Base-by-base conservation (phyloP, 1,140 invertebrate genomes). In the Caerostris darwini region DNA sequence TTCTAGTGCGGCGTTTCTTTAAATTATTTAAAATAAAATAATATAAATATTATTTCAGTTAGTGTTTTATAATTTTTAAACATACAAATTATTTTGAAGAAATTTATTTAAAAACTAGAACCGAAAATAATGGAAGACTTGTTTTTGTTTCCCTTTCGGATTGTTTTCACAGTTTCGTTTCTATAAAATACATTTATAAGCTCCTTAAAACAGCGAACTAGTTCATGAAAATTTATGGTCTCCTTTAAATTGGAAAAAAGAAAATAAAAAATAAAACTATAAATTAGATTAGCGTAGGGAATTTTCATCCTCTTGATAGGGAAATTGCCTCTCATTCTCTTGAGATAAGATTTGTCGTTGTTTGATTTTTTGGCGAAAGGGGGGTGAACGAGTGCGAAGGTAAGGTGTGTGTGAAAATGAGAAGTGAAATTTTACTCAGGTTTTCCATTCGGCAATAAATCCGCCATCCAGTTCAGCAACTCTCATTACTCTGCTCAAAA, bases 331-430 rank as follows among this genome's bases (percentile, higher is more conserved):
- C 53, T 50, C 34, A 10, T 0, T 53, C 12, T 50, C 12, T 12
- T 4, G 34, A 77, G 71, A 50, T 77, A 10, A 50, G 71, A 50
- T 77, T 77, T 77, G 71, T 77, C 53, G 34, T 77, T 19, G 6
- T 77, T 77, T 50, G 50, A 10, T 19, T 50, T 5, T 77, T 77
- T 53, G 71, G 71, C 12, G 71, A 77, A 10, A 77, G 71, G 71
- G 83, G 56, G 83, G 57, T 58, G 50, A 85, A 56, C 3, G 56
- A 85, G 83, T 56, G 83, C 83, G 83, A 59, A 85, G 83, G 17
- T 8, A 88, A 88, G 86, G 57, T 88, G 86, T 67, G 59, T 57
- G 71, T 88, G 86, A 88, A 88, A 88, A 88, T 88, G 86, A 34
- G 50, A 17, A 88, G 86, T 88, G 86, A 88, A 88, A 17, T 53